These are phyloP conservation scores for Lysandra bellargus DNA, from an alignment of 2,888 invertebrate species.

Conservation along the genomic window DNA sequence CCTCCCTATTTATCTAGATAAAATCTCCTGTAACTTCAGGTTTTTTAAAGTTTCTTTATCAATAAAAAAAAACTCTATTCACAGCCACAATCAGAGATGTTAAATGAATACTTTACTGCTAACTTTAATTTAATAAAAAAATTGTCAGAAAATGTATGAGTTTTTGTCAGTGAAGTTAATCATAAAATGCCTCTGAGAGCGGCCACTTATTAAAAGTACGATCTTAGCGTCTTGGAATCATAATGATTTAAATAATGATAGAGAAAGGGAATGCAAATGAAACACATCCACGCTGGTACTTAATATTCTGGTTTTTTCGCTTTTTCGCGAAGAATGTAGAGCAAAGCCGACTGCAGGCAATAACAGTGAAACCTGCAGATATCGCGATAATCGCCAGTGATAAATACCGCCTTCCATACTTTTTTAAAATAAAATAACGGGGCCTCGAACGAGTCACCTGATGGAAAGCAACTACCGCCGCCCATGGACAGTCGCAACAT, in stretches of 20 bases:
- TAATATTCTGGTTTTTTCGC: conserved; percentile 1
- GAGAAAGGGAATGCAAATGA: conserved; percentile 1
- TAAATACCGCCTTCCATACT: background rate
- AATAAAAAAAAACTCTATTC: too few relatives aligned
- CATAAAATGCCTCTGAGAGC: background rate
- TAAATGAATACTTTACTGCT: too few relatives aligned
- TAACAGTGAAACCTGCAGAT: background rate
- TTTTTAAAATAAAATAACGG: background rate
- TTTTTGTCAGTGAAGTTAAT: background rate
- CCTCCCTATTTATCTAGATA: too few relatives aligned
- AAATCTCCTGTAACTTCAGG: too few relatives aligned
- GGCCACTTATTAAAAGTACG: background rate
- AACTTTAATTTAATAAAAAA: background rate
- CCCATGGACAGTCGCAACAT: too few relatives aligned
- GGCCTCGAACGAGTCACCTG: too few relatives aligned
- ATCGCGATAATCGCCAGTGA: background rate
- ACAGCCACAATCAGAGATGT: too few relatives aligned
- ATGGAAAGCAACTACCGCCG: too few relatives aligned
- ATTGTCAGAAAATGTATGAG: background rate
- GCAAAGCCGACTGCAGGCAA: background rate
- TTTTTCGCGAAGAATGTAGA: conserved; percentile 10
- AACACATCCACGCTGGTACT: background rate
- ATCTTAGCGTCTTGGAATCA: background rate
- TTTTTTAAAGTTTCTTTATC: too few relatives aligned
- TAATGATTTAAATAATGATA: background rate